Evolutionary conservation across 2,797 vertebrate genomes (phyloP).

Genomic region (Malurus leucopterus): DNA sequence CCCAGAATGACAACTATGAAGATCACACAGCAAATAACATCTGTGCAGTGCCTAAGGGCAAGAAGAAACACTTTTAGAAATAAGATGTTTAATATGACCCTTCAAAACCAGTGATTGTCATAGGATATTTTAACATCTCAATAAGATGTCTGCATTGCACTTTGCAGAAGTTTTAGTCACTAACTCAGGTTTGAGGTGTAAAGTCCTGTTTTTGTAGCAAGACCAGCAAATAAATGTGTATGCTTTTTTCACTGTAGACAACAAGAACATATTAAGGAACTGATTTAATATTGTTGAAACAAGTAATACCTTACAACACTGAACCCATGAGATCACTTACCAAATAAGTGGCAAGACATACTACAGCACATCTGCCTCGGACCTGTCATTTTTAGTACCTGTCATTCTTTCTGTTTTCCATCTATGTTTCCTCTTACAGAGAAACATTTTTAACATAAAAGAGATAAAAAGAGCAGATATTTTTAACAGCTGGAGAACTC

Average conservation of each 20-base stretch:
- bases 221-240: background rate
- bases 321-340: background rate
- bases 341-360: background rate
- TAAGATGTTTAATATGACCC: background rate
- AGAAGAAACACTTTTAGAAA: constrained; percentile 40
- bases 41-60: constrained; percentile 85
- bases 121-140: background rate
- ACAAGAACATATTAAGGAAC: background rate
- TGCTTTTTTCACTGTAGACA: background rate
- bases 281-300: background rate
- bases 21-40: constrained; percentile 88
- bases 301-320: background rate
- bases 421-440: background rate
- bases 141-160: background rate
- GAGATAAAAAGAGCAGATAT: background rate
- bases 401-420: background rate
- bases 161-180: background rate
- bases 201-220: background rate
- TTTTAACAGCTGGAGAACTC: background rate
- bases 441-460: background rate
- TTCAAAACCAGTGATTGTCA: background rate
- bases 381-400: background rate
- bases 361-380: background rate
- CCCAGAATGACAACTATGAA: constrained; percentile 87
- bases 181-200: background rate